phyloP scores from a whole-genome alignment of 2,113 vertebrate genomes.

The Mandrillus leucophaeus region DNA sequence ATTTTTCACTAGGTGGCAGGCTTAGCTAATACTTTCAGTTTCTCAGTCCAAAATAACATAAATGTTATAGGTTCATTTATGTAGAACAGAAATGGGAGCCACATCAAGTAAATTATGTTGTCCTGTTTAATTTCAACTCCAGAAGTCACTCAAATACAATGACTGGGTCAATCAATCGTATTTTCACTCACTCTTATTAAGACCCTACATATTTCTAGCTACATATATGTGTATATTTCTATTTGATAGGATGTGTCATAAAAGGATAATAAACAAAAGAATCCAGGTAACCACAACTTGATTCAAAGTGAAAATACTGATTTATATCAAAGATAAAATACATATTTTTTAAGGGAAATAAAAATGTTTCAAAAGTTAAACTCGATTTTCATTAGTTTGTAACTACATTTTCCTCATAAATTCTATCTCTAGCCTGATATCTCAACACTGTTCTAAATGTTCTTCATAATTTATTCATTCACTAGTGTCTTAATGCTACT shows the following conservation, averaged over 20 bases:
- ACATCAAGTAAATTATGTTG: background rate
- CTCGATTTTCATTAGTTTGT: background rate
- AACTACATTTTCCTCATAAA: background rate
- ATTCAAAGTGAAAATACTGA: background rate
- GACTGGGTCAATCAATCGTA: background rate
- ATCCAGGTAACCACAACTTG: background rate
- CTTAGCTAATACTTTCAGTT: background rate
- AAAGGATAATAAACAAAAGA: background rate
- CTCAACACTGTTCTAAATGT: background rate
- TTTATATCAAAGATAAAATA: background rate
- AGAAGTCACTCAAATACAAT: background rate
- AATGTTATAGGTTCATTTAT: background rate
- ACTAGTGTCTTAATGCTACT: background rate
- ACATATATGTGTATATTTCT: background rate
- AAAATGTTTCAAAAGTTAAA: background rate
- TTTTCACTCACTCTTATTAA: background rate
- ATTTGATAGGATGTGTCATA: background rate
- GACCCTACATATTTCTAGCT: background rate
- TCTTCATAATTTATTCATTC: background rate
- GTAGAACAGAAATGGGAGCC: background rate
- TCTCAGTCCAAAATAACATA: background rate
- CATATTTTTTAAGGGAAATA: background rate
- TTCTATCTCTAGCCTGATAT: background rate
- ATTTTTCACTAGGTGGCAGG: slow-evolving; percentile 62
- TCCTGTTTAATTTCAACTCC: background rate